Conservation (phyloP, 2,113 vertebrate genomes). For the Cyphomyrus plagiostoma region DNA sequence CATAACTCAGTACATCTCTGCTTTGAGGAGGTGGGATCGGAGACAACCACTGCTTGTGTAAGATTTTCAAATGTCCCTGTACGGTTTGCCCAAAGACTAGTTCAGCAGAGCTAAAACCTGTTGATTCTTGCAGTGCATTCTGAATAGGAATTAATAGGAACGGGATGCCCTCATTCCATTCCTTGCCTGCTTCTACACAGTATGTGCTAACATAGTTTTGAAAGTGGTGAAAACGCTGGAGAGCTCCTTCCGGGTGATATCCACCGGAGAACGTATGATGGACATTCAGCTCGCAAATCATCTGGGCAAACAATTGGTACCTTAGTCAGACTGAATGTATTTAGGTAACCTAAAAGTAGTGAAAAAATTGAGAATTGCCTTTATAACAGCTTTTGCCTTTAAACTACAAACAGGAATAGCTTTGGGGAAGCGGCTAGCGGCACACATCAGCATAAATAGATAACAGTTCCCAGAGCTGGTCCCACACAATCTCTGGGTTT, state of each 20-base stretch:
- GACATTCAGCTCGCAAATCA: not conserved
- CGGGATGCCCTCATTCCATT: not conserved
- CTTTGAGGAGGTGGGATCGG: not conserved
- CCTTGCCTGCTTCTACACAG: not conserved
- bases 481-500: not conserved
- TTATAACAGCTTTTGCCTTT: not conserved
- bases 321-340: not conserved
- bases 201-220: not conserved
- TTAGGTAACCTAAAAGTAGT: not conserved
- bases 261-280: not conserved
- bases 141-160: not conserved
- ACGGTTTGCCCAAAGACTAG: not conserved
- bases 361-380: not conserved
- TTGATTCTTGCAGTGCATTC: not conserved
- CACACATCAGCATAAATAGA: not conserved
- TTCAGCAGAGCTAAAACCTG: not conserved
- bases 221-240: not conserved
- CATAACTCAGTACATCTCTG: not conserved
- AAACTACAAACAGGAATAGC: not conserved
- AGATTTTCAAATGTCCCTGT: not conserved
- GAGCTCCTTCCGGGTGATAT: not conserved
- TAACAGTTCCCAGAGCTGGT: not conserved
- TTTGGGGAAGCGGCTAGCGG: not conserved
- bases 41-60: not conserved
- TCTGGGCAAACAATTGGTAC: not conserved